Percentiles rank a stretch among this genome's conserved stretches.
Conservation (phyloP, 2,797 vertebrate genomes). For the Pseudotriccus pelzelni region DNA sequence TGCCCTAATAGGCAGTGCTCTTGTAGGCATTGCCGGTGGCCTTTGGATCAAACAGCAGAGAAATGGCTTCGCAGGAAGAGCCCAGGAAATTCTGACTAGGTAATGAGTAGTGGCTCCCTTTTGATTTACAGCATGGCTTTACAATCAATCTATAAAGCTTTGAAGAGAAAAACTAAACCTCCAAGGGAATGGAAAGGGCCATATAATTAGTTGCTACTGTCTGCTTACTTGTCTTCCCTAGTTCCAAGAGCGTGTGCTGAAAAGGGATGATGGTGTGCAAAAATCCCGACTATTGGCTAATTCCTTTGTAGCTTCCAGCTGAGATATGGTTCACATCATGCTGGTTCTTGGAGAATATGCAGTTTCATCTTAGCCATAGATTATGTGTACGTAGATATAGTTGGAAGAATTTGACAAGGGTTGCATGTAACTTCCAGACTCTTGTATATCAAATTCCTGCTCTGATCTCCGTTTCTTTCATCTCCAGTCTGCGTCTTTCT, state of each 20-base stretch:
- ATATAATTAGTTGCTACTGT: constrained; percentile 55
- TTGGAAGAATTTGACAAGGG: constrained; percentile 18
- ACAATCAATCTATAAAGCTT: constrained; percentile 73
- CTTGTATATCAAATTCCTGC: constrained; percentile 18
- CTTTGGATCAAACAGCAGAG: constrained; percentile 83
- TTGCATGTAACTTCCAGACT: constrained; percentile 17
- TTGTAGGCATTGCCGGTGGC: constrained; percentile 79
- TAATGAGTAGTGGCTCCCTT: constrained; percentile 83
- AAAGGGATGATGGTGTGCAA: constrained; percentile 27
- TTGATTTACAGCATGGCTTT: constrained; percentile 80
- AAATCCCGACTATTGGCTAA: background rate
- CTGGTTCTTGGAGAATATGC: constrained; percentile 11
- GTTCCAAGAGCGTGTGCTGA: constrained; percentile 47
- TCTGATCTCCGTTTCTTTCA: constrained; percentile 54
- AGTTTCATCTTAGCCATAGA: constrained; percentile 42
- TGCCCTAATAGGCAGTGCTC: constrained; percentile 72
- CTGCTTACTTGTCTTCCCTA: constrained; percentile 51
- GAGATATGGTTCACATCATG: background rate
- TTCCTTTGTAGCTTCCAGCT: constrained; percentile 29
- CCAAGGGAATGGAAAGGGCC: constrained; percentile 48
- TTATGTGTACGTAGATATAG: background rate
- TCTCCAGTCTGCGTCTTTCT: background rate
- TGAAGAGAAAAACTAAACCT: constrained; percentile 69
- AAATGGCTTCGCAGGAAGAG: constrained; percentile 78
- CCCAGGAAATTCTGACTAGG: constrained; percentile 78